Base-by-base conservation (phyloP, 2,113 vertebrate genomes). In the Tapirus terrestris region DNA sequence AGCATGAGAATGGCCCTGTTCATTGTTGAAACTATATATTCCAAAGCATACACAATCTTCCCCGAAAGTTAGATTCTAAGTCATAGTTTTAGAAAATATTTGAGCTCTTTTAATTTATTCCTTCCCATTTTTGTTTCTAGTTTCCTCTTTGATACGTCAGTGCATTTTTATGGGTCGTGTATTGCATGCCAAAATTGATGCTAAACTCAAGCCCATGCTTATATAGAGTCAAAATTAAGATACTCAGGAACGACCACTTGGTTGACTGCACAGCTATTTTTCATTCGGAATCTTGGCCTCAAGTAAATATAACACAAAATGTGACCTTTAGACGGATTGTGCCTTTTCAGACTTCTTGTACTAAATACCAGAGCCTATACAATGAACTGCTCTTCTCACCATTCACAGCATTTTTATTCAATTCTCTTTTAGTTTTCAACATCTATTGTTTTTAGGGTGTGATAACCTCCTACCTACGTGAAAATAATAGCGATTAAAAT, bases 71-170 rank as follows among this genome's bases (percentile, higher is more conserved):
- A 86, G 20, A 56, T 73, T 72, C 23, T 82, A 72, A 85, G 79
- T 75, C 12, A 25, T 82, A 76, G 10, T 60, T 95, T 97, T 82
- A 86, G 77, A 93, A 96, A 94, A 79, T 51, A 68, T 56, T 91
- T 77, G 81, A 67, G 20, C 27, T 68, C 10, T 58, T 60, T 85
- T 39, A 79, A 53, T 79, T n/a, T n/a, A 39, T 36, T 21, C 36
- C 39, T 83, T 60, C 29, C 1, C n/a, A 63, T 86, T 73, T 79
- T 36, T 10, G 10, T 36, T 82, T 36, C 68, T 33, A 39, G 56
- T 63, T 93, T 96, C 12, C 36, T 76, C 72, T 45, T 93, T 80
- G 58, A 63, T 39, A 18, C 48, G 13, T 85, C 56, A 68, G 17
- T 80, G 6, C 21, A 60, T 67, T 91, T 95, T 97, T 77, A 75